phyloP scores from a whole-genome alignment of 2,888 invertebrate genomes.

The Apeira syringaria region DNA sequence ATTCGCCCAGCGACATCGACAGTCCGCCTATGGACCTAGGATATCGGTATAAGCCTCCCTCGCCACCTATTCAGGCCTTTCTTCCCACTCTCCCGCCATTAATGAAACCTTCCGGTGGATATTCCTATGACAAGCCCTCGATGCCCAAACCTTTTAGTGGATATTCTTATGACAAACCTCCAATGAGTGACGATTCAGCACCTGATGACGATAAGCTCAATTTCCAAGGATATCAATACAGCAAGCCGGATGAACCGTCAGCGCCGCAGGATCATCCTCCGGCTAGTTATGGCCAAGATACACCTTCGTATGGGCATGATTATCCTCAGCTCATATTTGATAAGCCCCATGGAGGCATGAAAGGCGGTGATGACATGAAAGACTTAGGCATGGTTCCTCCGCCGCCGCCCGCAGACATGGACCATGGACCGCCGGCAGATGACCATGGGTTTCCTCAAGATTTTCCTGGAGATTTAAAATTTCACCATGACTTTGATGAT shows the following conservation, averaged over 20 bases:
- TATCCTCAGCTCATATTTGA: slow-evolving; percentile 64
- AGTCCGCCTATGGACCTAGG: slow-evolving; percentile 48
- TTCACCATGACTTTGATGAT: slow-evolving; percentile 68
- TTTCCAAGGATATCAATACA: slow-evolving; percentile 40
- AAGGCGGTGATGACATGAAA: slow-evolving; percentile 48
- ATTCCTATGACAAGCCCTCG: slow-evolving; percentile 68
- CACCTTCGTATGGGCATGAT: slow-evolving; percentile 46
- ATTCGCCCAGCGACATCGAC: slow-evolving; percentile 41
- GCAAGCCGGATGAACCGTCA: slow-evolving; percentile 37
- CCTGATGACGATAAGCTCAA: slow-evolving; percentile 51
- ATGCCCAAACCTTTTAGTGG: slow-evolving; percentile 54
- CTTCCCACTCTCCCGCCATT: slow-evolving; percentile 54
- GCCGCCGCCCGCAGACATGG: slow-evolving; percentile 45
- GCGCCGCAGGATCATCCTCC: slow-evolving; percentile 27
- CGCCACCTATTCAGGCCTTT: slow-evolving; percentile 43
- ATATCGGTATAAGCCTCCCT: slow-evolving; percentile 63
- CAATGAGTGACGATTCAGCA: slow-evolving; percentile 43
- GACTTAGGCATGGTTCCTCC: slow-evolving; percentile 66
- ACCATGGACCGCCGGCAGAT: slow-evolving; percentile 46
- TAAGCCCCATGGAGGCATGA: slow-evolving; percentile 49
- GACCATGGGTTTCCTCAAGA: slow-evolving; percentile 74
- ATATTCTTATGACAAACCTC: slow-evolving; percentile 69
- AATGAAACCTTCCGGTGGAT: slow-evolving; percentile 54
- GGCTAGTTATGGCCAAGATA: slow-evolving; percentile 13
- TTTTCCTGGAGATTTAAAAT: slow-evolving; percentile 71